A percentile compares a stretch with the other conserved stretches of the same genome.
Conservation (phyloP, 2,113 vertebrate species). For the Amphiprion percula region DNA sequence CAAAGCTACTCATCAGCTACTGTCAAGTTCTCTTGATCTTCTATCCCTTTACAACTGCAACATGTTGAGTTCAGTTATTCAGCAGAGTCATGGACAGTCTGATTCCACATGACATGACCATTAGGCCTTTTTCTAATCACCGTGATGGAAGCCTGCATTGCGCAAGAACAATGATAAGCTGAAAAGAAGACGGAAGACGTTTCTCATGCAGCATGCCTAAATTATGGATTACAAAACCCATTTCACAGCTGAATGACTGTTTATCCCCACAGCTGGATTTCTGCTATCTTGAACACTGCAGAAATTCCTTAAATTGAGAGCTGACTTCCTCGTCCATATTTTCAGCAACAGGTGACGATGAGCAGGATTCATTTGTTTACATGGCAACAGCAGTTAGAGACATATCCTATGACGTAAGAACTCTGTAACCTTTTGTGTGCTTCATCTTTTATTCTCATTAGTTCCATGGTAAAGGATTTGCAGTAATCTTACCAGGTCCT, state of each 20-base stretch:
- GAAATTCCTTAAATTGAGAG: not conserved
- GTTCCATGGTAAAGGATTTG: conserved; percentile 1
- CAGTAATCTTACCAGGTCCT: conserved; percentile 28
- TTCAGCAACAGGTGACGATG: conserved; percentile 24
- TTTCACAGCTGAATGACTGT: conserved; percentile 8
- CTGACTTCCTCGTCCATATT: not conserved
- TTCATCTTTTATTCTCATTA: conserved; percentile 7
- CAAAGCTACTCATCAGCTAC: not conserved
- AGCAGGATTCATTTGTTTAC: conserved; percentile 6
- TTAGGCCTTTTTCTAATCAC: conserved; percentile 5
- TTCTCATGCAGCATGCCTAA: not conserved
- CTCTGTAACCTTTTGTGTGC: not conserved
- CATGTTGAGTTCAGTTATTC: not conserved
- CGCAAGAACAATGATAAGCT: not conserved
- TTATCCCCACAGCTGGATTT: conserved; percentile 20
- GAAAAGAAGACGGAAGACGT: not conserved
- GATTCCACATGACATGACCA: conserved; percentile 3
- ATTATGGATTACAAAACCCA: conserved; percentile 4
- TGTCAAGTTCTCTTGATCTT: not conserved
- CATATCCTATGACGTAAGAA: not conserved
- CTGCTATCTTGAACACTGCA: not conserved
- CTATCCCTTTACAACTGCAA: not conserved
- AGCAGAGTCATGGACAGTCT: not conserved
- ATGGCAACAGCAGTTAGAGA: conserved; percentile 2
- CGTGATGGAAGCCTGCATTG: not conserved